These are phyloP conservation scores for Triops longicaudatus DNA, from an alignment of 1,140 invertebrate genomes.

Conservation along the genomic window DNA sequence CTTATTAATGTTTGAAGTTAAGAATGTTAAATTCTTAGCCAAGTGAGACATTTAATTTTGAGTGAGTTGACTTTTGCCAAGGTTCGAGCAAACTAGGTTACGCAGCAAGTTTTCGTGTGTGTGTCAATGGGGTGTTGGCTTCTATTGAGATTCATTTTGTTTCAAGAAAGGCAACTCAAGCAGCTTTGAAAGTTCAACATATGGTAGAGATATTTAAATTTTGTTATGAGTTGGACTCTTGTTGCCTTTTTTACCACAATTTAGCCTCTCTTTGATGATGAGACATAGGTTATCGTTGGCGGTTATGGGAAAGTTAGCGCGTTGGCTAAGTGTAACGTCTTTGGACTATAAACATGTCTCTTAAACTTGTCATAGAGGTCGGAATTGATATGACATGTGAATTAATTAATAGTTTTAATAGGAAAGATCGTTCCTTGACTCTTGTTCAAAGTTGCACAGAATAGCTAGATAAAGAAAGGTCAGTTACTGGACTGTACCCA, in stretches of 20 bases:
- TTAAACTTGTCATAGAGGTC: neutral
- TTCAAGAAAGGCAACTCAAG: no score
- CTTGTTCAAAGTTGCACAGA: no score
- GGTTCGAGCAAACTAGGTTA: no score
- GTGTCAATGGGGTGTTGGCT: no score
- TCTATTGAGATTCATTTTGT: no score
- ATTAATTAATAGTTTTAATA: neutral
- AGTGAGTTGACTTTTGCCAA: neutral
- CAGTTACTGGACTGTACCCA: neutral
- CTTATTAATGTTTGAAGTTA: no score
- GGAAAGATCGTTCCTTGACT: no score
- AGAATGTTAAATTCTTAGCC: neutral
- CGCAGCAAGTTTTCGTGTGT: no score
- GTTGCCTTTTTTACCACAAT: neutral
- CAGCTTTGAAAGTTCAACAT: neutral
- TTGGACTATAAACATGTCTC: conserved; percentile 3
- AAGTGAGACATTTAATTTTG: neutral
- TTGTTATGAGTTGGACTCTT: neutral
- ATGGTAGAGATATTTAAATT: conserved; percentile 1
- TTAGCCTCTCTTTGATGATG: neutral
- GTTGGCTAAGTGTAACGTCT: neutral
- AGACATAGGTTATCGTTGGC: conserved; percentile 2
- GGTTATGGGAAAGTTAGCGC: conserved; percentile 8
- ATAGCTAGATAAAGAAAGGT: no score
- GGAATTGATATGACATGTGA: conserved; percentile 3